Evolutionary conservation across 92 coral and sea anemone species (phyloP).

Genomic region (Zoanthus solanderi): DNA sequence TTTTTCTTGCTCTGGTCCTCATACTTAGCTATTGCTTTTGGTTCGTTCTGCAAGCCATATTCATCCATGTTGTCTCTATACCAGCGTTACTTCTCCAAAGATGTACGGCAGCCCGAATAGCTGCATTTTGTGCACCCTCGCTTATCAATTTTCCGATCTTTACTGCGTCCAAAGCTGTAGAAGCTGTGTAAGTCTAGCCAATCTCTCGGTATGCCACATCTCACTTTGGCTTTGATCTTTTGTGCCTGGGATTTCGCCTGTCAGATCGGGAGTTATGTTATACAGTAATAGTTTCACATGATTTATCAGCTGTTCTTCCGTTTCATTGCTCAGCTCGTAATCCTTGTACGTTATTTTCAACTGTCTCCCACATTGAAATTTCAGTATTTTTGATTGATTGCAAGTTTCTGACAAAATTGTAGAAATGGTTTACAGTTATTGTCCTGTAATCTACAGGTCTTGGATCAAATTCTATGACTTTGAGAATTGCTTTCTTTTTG

Average conservation of each 20-base stretch:
- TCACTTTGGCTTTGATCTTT: constrained; percentile 40
- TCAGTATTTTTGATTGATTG: constrained; percentile 44
- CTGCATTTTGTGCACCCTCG: constrained; percentile 48
- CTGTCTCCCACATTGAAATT: constrained; percentile 63
- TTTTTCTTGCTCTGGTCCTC: constrained; percentile 29
- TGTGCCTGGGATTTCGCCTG: constrained; percentile 43
- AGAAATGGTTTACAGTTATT: constrained; percentile 36
- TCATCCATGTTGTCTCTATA: constrained; percentile 12
- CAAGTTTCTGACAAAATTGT: constrained; percentile 38
- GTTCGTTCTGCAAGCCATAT: constrained; percentile 41
- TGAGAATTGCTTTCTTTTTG: constrained; percentile 32
- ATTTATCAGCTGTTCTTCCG: constrained; percentile 16
- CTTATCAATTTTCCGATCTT: constrained; percentile 36
- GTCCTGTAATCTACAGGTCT: constrained; percentile 60
- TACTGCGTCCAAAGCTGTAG: constrained; percentile 47
- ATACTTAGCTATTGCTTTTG: constrained; percentile 33
- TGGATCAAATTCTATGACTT: constrained; percentile 70
- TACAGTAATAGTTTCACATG: constrained; percentile 20
- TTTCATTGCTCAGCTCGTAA: constrained; percentile 32
- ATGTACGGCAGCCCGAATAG: constrained; percentile 3
- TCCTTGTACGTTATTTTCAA: constrained; percentile 46
- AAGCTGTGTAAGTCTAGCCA: constrained; percentile 56
- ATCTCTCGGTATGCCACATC: constrained; percentile 1
- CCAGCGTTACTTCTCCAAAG: neutral
- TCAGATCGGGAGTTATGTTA: constrained; percentile 30